Percentiles rank a stretch among this genome's conserved stretches.
These are phyloP conservation scores for Odontomyia ornata DNA, from an alignment of 2,888 invertebrate species.

Conservation along the genomic window DNA sequence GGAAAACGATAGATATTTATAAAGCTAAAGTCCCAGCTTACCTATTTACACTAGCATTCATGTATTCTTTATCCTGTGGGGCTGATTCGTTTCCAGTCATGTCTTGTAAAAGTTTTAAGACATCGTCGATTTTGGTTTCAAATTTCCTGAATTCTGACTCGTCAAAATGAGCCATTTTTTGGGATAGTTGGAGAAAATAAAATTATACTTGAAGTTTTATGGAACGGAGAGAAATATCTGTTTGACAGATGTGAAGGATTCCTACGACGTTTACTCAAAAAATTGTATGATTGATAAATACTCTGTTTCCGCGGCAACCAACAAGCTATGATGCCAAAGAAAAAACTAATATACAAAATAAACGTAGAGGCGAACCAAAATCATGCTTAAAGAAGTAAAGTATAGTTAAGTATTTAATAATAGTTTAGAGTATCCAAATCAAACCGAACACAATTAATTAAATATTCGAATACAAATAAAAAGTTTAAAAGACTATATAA, in stretches of 20 bases:
- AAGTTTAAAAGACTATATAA: too few species aligned
- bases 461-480: too few species aligned
- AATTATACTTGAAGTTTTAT: constrained; percentile 33
- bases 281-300: too few species aligned
- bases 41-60: background rate
- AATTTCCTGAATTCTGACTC: constrained; percentile 60
- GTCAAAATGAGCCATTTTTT: constrained; percentile 51
- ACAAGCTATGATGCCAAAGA: too few species aligned
- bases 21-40: background rate
- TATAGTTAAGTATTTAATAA: too few species aligned
- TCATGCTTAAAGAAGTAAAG: too few species aligned
- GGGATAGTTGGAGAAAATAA: constrained; percentile 42
- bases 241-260: background rate
- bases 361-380: too few species aligned
- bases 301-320: too few species aligned
- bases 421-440: too few species aligned
- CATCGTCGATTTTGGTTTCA: constrained; percentile 61
- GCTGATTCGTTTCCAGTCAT: constrained; percentile 53
- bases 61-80: background rate
- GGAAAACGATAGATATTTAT: background rate
- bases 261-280: background rate
- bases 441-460: too few species aligned
- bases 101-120: constrained; percentile 58
- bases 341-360: too few species aligned
- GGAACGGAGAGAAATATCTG: constrained; percentile 19